A percentile compares a stretch with the other conserved stretches of the same genome.
phyloP scores from a whole-genome alignment of 1,140 invertebrate genomes.

The Harlomillsia oculata region DNA sequence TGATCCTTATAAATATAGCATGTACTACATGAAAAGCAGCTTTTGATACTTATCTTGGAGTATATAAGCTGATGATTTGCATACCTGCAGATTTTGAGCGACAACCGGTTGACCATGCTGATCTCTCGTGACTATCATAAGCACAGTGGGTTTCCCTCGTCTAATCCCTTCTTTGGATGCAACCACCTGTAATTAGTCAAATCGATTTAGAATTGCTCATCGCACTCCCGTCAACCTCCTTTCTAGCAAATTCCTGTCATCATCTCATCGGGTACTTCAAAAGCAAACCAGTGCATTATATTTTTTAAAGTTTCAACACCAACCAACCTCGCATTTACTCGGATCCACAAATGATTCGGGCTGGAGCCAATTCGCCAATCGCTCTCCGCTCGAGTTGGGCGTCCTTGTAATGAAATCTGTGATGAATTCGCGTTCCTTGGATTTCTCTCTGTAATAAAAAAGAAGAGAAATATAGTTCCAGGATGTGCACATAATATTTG shows the following conservation, averaged over 20 bases:
- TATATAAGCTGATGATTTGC: no score
- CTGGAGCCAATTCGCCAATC: slow-evolving; percentile 86
- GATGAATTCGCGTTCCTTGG: slow-evolving; percentile 87
- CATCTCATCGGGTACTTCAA: no score
- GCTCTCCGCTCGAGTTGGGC: slow-evolving; percentile 76
- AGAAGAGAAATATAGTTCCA: slow-evolving; percentile 8
- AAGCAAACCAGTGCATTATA: no score
- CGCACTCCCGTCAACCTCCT: no score
- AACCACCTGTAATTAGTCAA: slow-evolving; percentile 28
- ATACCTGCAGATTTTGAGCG: slow-evolving; percentile 72
- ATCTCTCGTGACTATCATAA: slow-evolving; percentile 77
- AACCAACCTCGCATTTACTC: slow-evolving; percentile 62
- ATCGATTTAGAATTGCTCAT: no score
- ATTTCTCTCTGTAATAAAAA: slow-evolving; percentile 45
- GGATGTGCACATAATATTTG: background rate
- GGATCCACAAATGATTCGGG: slow-evolving; percentile 86
- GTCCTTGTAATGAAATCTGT: slow-evolving; percentile 82
- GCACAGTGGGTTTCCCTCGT: slow-evolving; percentile 67
- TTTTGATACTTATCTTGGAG: no score
- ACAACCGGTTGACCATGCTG: slow-evolving; percentile 83
- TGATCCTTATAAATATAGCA: no score
- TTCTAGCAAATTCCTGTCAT: no score
- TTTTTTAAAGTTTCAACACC: no score
- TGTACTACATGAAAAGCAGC: no score
- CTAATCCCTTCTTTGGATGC: slow-evolving; percentile 49